A percentile compares a stretch with the other conserved stretches of the same genome.
phyloP scores from a whole-genome alignment of 2,113 vertebrate species.

The Vimba vimba region DNA sequence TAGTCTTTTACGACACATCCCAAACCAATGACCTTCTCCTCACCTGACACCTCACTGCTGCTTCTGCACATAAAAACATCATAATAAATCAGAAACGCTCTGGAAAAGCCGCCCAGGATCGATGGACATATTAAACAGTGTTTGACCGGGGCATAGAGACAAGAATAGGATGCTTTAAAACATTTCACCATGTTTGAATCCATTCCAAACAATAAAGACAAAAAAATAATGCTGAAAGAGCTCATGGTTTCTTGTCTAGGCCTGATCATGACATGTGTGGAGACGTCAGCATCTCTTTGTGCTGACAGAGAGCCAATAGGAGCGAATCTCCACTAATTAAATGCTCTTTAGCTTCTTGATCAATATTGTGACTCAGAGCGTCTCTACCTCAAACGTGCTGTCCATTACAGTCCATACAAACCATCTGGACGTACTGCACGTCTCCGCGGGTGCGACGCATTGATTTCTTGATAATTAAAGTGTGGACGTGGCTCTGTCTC shows the following conservation, averaged over 20 bases:
- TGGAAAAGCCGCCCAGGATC: too few relatives aligned
- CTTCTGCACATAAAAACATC: not conserved
- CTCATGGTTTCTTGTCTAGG: not conserved
- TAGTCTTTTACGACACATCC: not conserved
- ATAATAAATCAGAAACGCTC: not conserved
- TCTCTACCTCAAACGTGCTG: not conserved
- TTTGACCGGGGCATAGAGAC: not conserved
- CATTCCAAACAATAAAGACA: not conserved
- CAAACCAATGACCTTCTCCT: not conserved
- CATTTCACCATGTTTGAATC: not conserved
- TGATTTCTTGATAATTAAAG: conserved; percentile 5
- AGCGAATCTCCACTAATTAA: conserved; percentile 38
- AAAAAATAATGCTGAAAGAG: not conserved
- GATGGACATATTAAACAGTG: not conserved
- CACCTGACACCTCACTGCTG: not conserved
- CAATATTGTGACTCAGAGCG: conserved; percentile 46
- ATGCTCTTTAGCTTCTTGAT: conserved; percentile 56
- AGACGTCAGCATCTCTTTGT: not conserved
- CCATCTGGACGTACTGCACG: not conserved
- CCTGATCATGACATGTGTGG: not conserved
- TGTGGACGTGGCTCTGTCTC: not conserved
- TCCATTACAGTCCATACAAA: not conserved
- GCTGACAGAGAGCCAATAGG: not conserved
- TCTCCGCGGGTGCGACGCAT: not conserved
- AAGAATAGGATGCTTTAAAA: not conserved